A percentile compares a stretch with the other conserved stretches of the same genome.
These are phyloP conservation scores for Hydrotaea diabolus DNA, from an alignment of 2,888 invertebrate species.

Conservation along the genomic window DNA sequence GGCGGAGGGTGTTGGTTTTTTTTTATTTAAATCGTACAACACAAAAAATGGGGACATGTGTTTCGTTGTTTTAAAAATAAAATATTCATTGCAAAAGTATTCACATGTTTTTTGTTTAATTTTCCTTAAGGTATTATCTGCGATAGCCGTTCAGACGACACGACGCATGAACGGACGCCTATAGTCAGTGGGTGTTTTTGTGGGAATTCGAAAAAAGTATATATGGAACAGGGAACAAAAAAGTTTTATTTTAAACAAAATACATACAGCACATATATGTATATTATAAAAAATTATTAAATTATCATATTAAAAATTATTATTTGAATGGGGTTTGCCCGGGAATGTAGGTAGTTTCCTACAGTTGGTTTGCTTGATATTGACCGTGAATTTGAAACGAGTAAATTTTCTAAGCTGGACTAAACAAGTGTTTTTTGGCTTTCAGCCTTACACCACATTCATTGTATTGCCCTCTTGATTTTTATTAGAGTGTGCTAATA, in stretches of 20 bases:
- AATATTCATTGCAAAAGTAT: not conserved
- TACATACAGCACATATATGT: too few species aligned
- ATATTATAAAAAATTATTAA: too few species aligned
- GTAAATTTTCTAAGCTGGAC: too few species aligned
- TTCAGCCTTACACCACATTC: too few species aligned
- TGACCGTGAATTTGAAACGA: too few species aligned
- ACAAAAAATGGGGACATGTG: slow-evolving; percentile 8
- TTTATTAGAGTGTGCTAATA: too few species aligned
- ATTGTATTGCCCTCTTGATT: too few species aligned
- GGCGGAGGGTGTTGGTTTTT: slow-evolving; percentile 43
- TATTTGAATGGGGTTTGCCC: too few species aligned
- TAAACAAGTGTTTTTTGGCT: too few species aligned
- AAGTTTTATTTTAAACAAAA: not conserved
- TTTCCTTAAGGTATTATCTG: slow-evolving; percentile 10
- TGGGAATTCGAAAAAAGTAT: not conserved
- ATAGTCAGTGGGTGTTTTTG: not conserved
- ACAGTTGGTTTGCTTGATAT: too few species aligned
- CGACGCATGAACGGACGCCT: not conserved
- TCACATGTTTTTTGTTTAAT: not conserved
- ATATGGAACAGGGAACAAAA: not conserved
- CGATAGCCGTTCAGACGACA: not conserved
- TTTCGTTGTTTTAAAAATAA: slow-evolving; percentile 17
- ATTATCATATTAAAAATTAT: too few species aligned
- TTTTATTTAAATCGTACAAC: slow-evolving; percentile 5
- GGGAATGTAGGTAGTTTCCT: too few species aligned